Evolutionary conservation across 1,140 invertebrate genomes (phyloP).

Genomic region (Dreissena polymorpha): DNA sequence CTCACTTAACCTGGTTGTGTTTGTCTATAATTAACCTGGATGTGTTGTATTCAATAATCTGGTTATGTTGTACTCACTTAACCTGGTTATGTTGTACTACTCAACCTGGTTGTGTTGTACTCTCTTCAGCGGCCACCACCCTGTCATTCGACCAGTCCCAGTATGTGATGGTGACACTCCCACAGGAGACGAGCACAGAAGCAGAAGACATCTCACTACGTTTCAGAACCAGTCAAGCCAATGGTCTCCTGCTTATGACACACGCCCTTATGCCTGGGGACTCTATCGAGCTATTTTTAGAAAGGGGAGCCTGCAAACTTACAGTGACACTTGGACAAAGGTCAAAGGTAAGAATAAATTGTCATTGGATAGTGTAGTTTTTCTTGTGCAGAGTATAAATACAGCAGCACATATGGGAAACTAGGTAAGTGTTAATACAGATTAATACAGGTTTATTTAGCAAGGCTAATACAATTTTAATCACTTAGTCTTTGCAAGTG

Average conservation of each 20-base stretch:
- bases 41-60: no score
- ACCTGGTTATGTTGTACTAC: no score
- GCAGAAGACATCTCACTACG: constrained; percentile 94
- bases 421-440: no score
- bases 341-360: constrained; percentile 86
- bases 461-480: no score
- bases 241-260: constrained; percentile 79
- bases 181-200: constrained; percentile 91
- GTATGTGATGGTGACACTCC: constrained; percentile 89
- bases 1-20: no score
- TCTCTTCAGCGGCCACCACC: constrained; percentile 88
- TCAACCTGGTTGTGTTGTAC: no score
- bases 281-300: constrained; percentile 90
- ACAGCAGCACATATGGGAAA: no score
- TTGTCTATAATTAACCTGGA: no score
- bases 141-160: constrained; percentile 94
- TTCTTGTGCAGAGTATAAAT: no score
- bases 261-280: constrained; percentile 88
- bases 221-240: constrained; percentile 90
- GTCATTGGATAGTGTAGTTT: not conserved
- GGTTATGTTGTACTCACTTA: no score
- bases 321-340: constrained; percentile 91
- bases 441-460: no score
- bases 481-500: no score
- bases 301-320: constrained; percentile 89